Percentiles rank a stretch among this genome's conserved stretches.
Evolutionary conservation across 2,113 vertebrate species (phyloP).

Genomic region (Bubo scandiacus): DNA sequence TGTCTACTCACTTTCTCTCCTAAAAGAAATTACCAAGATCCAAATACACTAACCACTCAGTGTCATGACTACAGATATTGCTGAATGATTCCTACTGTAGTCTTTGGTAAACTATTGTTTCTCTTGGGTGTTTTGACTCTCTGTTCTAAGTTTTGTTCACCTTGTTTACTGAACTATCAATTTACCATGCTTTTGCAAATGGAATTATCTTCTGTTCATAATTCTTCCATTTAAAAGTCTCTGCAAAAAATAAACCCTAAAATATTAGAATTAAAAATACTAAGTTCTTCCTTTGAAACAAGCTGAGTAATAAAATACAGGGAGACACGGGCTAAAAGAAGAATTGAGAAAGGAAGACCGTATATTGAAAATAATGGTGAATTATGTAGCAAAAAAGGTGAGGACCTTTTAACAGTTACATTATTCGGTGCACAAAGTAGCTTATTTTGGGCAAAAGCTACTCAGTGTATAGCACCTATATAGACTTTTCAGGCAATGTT

Average conservation of each 20-base stretch:
- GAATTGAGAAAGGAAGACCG: background rate
- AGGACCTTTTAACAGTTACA: background rate
- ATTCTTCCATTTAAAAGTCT: background rate
- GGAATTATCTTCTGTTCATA: background rate
- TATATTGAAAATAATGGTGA: background rate
- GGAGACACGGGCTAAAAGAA: background rate
- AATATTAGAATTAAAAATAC: background rate
- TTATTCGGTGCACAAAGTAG: background rate
- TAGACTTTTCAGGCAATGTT: background rate
- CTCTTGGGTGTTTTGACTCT: background rate
- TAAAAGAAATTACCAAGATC: conserved; percentile 15
- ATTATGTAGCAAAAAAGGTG: background rate
- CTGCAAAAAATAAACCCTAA: background rate
- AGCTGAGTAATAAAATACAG: background rate
- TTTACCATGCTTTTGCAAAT: background rate
- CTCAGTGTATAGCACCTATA: background rate
- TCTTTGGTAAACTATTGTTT: conserved; percentile 6
- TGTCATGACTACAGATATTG: background rate
- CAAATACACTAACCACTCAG: background rate
- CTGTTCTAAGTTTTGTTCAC: background rate
- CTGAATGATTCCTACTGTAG: background rate
- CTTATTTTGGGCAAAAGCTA: background rate
- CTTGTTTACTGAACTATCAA: background rate
- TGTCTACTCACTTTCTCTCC: conserved; percentile 7
- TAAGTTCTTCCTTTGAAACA: conserved; percentile 14